Percentiles rank a stretch among this genome's conserved stretches.
These are phyloP conservation scores for Diarsia rubi DNA, from an alignment of 2,888 invertebrate genomes.

Conservation along the genomic window DNA sequence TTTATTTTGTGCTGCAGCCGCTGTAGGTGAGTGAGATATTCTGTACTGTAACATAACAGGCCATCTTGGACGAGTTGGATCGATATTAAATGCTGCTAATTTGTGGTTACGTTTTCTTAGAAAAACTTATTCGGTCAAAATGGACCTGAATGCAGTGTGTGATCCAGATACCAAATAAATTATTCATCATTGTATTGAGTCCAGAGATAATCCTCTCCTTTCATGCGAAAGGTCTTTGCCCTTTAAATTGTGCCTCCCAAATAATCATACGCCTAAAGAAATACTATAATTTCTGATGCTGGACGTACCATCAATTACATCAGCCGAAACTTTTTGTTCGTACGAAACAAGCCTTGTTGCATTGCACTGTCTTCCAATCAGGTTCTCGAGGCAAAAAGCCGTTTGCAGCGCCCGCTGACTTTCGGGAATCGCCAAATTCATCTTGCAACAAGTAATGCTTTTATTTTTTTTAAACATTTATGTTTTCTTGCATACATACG, in stretches of 20 bases:
- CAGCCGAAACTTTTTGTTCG: constrained; percentile 26
- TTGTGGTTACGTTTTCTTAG: not conserved
- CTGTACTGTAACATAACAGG: not conserved
- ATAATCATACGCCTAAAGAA: not conserved
- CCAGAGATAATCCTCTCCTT: constrained; percentile 1
- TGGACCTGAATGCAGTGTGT: not conserved
- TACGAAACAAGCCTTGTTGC: constrained; percentile 29
- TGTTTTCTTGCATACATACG: constrained; percentile 25
- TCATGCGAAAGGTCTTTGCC: not conserved
- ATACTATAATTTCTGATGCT: constrained; percentile 3
- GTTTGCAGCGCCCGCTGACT: constrained; percentile 63
- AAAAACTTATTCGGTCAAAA: not conserved
- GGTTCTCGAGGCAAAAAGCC: constrained; percentile 34
- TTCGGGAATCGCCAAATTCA: constrained; percentile 67
- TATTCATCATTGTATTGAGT: not conserved
- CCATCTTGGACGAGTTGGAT: not conserved
- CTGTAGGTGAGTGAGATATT: constrained; percentile 5
- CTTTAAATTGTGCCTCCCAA: not conserved
- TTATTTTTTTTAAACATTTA: constrained; percentile 45
- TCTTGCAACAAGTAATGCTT: constrained; percentile 31
- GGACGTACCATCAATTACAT: constrained; percentile 25
- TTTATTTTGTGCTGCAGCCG: not conserved
- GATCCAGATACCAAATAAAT: not conserved
- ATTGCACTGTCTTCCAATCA: constrained; percentile 29
- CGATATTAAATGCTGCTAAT: too few species aligned